Conservation (phyloP, 2,888 invertebrate genomes). For the Apotomis betuletana region DNA sequence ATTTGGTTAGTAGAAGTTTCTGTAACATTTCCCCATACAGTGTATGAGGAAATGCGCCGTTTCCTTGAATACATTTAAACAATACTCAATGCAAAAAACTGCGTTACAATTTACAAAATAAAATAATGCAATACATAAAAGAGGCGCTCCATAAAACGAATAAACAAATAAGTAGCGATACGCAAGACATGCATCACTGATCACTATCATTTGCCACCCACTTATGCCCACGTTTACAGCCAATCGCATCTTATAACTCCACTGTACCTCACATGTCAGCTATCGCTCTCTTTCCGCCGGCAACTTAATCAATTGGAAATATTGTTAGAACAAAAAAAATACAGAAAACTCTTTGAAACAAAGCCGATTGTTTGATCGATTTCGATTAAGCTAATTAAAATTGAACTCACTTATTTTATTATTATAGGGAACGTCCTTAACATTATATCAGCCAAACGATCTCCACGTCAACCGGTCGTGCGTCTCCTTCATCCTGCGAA, state of each 20-base stretch:
- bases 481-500: no score
- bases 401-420: background rate
- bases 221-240: slow-evolving; percentile 32
- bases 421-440: no score
- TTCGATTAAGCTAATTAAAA: background rate
- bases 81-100: no score
- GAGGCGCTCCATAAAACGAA: slow-evolving; percentile 5
- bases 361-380: background rate
- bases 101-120: background rate
- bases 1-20: no score
- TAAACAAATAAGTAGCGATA: slow-evolving; percentile 18
- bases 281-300: slow-evolving; percentile 11
- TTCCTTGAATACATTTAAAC: no score
- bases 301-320: slow-evolving; percentile 26
- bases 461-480: no score
- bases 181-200: slow-evolving; percentile 33
- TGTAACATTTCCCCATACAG: no score
- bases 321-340: slow-evolving; percentile 4
- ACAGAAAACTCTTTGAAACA: background rate
- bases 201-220: slow-evolving; percentile 39
- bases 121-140: background rate
- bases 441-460: no score
- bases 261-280: slow-evolving; percentile 20
- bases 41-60: no score
- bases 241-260: slow-evolving; percentile 33